phyloP scores from a whole-genome alignment of 2,888 invertebrate genomes.

The Suillia variegata region DNA sequence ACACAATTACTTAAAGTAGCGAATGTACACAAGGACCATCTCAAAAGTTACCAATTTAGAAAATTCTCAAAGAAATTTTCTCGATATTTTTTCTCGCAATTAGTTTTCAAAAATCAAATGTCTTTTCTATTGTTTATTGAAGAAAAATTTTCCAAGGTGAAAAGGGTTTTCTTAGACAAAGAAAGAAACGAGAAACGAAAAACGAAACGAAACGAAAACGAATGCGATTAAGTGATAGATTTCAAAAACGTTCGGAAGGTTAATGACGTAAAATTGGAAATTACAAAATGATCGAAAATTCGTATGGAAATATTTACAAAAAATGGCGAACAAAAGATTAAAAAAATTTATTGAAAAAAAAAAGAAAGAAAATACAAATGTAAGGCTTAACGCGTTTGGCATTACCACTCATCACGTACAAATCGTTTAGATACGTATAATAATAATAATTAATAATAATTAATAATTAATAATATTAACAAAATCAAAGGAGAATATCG shows the following conservation, averaged over 20 bases:
- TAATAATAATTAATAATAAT: constrained; percentile 1
- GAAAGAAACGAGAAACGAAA: constrained; percentile 17
- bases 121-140: constrained; percentile 15
- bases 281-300: neutral
- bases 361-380: constrained; percentile 10
- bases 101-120: neutral
- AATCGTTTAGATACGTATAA: constrained; percentile 17
- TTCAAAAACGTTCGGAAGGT: no score
- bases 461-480: neutral
- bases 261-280: constrained; percentile 8
- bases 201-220: constrained; percentile 17
- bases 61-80: constrained; percentile 25
- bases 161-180: constrained; percentile 23
- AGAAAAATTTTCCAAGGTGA: constrained; percentile 21
- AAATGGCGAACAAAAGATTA: constrained; percentile 10
- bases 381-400: constrained; percentile 13
- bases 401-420: constrained; percentile 39
- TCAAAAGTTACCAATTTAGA: constrained; percentile 84
- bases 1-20: constrained; percentile 36
- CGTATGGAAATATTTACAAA: constrained; percentile 17
- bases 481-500: neutral
- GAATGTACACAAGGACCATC: constrained; percentile 79
- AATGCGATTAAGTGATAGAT: constrained; percentile 19
- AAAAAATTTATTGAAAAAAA: constrained; percentile 6
- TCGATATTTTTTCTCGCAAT: constrained; percentile 4